Evolutionary conservation across 2,113 vertebrate genomes (phyloP).

Genomic region (Pseudonaja textilis): DNA sequence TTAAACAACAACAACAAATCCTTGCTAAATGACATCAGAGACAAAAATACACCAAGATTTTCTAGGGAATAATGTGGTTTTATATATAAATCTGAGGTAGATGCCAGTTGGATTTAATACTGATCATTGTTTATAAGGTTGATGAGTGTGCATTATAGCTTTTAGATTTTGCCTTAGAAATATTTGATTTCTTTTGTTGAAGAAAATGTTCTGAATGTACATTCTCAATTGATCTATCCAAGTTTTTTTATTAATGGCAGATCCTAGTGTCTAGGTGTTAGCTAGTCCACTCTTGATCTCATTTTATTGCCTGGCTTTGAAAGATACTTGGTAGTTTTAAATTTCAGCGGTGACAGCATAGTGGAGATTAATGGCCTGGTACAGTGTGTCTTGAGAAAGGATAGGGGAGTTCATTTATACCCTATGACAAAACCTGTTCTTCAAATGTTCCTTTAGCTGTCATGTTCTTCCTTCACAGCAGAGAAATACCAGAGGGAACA

Average conservation of each 20-base stretch:
- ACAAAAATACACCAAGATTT: slow-evolving; percentile 12
- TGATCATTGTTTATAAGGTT: not conserved
- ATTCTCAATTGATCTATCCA: not conserved
- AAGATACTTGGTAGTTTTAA: slow-evolving; percentile 26
- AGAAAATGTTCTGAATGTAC: slow-evolving; percentile 15
- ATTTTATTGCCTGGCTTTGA: slow-evolving; percentile 20
- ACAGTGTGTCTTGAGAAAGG: slow-evolving; percentile 45
- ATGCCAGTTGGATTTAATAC: not conserved
- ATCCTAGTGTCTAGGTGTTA: not conserved
- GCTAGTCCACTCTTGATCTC: not conserved
- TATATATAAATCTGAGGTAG: not conserved
- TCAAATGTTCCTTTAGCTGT: slow-evolving; percentile 25
- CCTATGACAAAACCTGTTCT: slow-evolving; percentile 36
- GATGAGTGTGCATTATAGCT: not conserved
- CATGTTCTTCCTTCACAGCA: slow-evolving; percentile 22
- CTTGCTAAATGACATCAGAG: slow-evolving; percentile 4
- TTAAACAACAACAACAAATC: slow-evolving; percentile 14
- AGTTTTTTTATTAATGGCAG: not conserved
- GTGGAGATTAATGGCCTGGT: slow-evolving; percentile 19
- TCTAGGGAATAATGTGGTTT: not conserved
- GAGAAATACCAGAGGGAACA: not conserved
- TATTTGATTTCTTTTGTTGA: slow-evolving; percentile 5
- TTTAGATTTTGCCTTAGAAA: slow-evolving; percentile 26
- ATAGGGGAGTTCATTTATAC: slow-evolving; percentile 35
- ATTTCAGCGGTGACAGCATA: slow-evolving; percentile 21